A percentile compares a stretch with the other conserved stretches of the same genome.
Conservation (phyloP, 1,140 invertebrate genomes). For the Drosophila sproati region DNA sequence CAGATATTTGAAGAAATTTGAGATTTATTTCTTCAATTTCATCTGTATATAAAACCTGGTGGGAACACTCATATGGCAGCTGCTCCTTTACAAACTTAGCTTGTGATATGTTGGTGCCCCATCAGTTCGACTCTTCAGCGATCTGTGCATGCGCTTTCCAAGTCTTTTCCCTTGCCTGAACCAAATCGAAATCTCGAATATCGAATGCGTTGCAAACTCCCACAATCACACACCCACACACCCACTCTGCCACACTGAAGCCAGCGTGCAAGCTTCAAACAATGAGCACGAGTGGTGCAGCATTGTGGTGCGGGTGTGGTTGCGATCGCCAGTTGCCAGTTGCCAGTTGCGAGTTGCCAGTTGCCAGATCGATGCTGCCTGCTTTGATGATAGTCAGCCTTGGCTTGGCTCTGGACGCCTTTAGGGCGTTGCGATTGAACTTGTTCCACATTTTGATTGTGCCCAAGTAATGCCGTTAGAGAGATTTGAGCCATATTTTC, state of each 20-base stretch:
- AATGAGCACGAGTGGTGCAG: constrained; percentile 64
- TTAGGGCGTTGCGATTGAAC: constrained; percentile 78
- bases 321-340: constrained; percentile 24
- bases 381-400: constrained; percentile 64
- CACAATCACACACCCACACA: constrained; percentile 45
- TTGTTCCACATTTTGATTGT: constrained; percentile 83
- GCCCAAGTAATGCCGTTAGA: constrained; percentile 54
- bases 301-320: constrained; percentile 55
- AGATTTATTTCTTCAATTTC: no score
- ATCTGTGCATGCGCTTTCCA: constrained; percentile 18
- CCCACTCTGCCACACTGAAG: constrained; percentile 30
- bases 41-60: no score
- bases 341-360: constrained; percentile 44
- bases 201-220: constrained; percentile 39
- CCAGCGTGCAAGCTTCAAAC: constrained; percentile 52
- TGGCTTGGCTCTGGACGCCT: constrained; percentile 24
- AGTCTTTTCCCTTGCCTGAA: not conserved
- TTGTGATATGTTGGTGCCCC: no score
- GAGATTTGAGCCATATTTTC: not conserved
- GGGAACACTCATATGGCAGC: no score
- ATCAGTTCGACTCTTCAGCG: not conserved
- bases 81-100: no score
- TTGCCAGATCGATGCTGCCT: constrained; percentile 65
- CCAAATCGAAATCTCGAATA: constrained; percentile 3
- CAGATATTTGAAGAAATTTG: no score